These are phyloP conservation scores for Danio albolineatus DNA, from an alignment of 2,797 vertebrate species.

Conservation along the genomic window DNA sequence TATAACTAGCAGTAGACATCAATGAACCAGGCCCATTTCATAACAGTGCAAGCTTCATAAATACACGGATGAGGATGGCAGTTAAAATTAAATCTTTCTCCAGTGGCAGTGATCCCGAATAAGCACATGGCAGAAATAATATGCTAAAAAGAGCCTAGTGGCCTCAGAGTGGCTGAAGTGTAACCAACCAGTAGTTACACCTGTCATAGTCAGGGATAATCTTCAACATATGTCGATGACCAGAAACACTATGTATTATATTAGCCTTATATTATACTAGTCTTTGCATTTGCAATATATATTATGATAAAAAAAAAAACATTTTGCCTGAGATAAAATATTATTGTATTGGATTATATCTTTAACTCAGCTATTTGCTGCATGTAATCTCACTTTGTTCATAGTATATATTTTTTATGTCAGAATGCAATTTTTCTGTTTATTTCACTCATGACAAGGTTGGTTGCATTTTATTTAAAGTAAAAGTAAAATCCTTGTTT, in stretches of 20 bases:
- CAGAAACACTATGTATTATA: background rate
- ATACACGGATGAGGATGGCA: background rate
- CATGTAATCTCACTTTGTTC: background rate
- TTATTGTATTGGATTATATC: background rate
- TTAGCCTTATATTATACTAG: too few species aligned
- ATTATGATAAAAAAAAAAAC: too few species aligned
- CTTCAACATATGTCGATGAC: background rate
- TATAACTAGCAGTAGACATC: background rate
- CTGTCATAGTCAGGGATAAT: slow-evolving; percentile 7
- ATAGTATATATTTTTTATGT: too few species aligned
- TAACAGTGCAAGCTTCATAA: background rate
- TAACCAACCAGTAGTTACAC: background rate
- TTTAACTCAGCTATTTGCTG: background rate
- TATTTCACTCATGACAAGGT: too few species aligned
- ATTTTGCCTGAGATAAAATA: too few species aligned
- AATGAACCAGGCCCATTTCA: background rate
- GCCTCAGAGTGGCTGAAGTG: background rate
- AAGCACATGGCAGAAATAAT: slow-evolving; percentile 28
- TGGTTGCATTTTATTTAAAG: too few species aligned
- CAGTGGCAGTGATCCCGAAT: slow-evolving; percentile 24
- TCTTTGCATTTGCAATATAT: background rate
- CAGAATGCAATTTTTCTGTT: too few species aligned
- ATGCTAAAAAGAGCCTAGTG: background rate
- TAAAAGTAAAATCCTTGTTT: too few species aligned
- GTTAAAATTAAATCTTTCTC: slow-evolving; percentile 9